Conservation (phyloP, 2,888 invertebrate species). For the Labia minor region DNA sequence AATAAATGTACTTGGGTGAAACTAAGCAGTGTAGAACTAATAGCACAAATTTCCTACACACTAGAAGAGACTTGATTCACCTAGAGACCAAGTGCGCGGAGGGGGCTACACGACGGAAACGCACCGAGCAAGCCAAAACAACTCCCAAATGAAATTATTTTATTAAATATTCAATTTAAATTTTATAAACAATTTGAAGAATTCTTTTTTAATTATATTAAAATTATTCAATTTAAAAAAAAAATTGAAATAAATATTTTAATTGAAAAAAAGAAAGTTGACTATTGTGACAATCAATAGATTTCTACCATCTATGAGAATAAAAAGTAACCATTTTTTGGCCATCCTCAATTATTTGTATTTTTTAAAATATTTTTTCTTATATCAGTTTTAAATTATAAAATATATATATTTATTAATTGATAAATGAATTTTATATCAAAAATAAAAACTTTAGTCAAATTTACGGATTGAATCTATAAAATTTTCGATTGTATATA, state of each 20-base stretch:
- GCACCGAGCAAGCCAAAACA: neutral
- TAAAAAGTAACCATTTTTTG: too few species aligned
- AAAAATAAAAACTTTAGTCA: too few species aligned
- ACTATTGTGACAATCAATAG: too few species aligned
- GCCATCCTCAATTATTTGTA: too few species aligned
- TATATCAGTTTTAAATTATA: too few species aligned
- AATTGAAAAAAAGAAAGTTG: neutral
- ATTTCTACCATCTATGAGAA: too few species aligned
- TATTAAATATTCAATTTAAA: neutral
- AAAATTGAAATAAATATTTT: neutral
- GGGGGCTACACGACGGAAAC: neutral
- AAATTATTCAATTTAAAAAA: neutral
- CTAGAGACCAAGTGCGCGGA: constrained; percentile 7
- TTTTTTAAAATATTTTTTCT: too few species aligned
- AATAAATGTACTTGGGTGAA: neutral
- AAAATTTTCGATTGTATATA: too few species aligned
- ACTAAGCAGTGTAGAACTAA: constrained; percentile 13
- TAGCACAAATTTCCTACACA: neutral
- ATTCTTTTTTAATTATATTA: neutral
- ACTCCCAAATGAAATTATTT: neutral
- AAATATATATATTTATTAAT: too few species aligned
- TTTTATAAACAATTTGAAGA: neutral
- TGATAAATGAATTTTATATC: too few species aligned
- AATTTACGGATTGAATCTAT: too few species aligned
- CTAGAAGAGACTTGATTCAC: constrained; percentile 13